These are phyloP conservation scores for Eonycteris spelaea DNA, from an alignment of 2,113 vertebrate genomes.

Conservation along the genomic window DNA sequence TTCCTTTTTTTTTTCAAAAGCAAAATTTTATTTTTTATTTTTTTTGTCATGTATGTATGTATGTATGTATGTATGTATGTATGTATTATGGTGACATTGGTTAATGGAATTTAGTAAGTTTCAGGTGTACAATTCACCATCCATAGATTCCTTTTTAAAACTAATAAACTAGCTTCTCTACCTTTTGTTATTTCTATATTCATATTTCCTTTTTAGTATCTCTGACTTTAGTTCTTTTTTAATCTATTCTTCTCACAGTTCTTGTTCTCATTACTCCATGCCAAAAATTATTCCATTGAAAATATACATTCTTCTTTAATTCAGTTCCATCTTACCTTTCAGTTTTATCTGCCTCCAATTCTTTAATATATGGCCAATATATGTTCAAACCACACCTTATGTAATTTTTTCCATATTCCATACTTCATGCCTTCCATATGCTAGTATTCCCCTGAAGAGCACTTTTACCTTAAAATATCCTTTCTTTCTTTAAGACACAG, in stretches of 20 bases:
- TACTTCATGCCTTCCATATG: neutral
- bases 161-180: neutral
- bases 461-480: neutral
- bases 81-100: too few relatives aligned
- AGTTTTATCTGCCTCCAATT: neutral
- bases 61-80: too few relatives aligned
- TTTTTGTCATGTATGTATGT: too few relatives aligned
- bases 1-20: neutral
- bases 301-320: neutral
- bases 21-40: too few relatives aligned
- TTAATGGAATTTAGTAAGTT: too few relatives aligned
- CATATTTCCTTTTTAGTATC: neutral
- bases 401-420: neutral
- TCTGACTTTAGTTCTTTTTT: neutral
- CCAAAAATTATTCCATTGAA: neutral
- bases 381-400: neutral
- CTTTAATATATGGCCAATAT: neutral
- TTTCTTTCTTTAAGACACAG: neutral
- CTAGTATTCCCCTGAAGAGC: neutral
- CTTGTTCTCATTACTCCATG: neutral
- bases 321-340: neutral
- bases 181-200: neutral
- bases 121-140: too few relatives aligned
- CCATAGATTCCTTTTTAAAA: neutral
- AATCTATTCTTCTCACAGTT: neutral